Evolutionary conservation across 2,888 invertebrate genomes (phyloP), one percentile per base, ranked within the genome.

Genomic region (Ecliptopera silaceata): DNA sequence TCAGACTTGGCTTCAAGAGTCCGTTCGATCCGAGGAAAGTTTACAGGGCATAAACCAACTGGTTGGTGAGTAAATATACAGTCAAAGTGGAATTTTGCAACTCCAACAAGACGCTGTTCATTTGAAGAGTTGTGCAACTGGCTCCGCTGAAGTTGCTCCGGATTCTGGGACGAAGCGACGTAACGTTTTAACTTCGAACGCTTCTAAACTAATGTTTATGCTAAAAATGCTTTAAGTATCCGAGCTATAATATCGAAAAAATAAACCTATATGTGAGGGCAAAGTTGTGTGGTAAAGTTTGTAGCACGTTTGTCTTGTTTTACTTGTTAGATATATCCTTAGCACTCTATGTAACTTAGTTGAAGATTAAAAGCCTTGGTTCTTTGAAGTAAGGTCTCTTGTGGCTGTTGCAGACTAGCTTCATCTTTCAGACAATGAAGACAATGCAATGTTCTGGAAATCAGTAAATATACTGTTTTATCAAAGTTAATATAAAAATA

Each of bases 121-220:
- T 79, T 80, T 82, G 78, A 77, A 80, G 80, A 82, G 75, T 78
- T 74, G 70, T 69, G 65, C 71, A 76, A 78, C 75, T 72, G 68
- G 62, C 70, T 71, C 64, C 58, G 63, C 49, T 63, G 59, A 79
- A 80, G 75, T 82, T 81, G 69, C 65, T 72, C 75, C 70, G 69
- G 56, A 50, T 50, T 49, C 43, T 46, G 18, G 66, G 69, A 70
- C 65, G 55, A 65, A 60, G 68, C 70, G 65, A 70, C 70, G 71
- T 69, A 72, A 73, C 71, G 70, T 68, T 73, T 72, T 65, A 74
- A 79, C 76, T 76, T 72, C 58, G 62, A 68, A 70, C 66, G 71
- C 67, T 71, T 61, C 64, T 50, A 66, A 63, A 57, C 67, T 67
- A 63, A 66, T 68, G 62, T 74, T 70, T 72, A 64, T 68, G 72